phyloP scores from a whole-genome alignment of 2,888 invertebrate genomes.

The Drosophila pseudotalamancana region DNA sequence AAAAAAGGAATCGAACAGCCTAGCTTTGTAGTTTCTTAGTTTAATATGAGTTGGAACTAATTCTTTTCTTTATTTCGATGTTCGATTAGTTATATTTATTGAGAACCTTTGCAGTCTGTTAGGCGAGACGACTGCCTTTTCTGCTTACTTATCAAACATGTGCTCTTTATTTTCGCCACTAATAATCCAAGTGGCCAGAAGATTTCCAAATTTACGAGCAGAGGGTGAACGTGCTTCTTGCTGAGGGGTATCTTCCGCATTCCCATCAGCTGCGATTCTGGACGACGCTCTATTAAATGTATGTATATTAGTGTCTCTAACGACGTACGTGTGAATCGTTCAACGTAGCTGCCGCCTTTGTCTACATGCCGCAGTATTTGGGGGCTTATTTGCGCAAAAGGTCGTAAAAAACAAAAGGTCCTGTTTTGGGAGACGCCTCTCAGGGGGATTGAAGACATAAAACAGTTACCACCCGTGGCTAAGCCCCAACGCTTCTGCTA shows the following conservation, averaged over 20 bases:
- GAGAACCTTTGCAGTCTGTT: no score
- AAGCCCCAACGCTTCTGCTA: conserved; percentile 68
- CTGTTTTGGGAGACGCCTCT: conserved; percentile 15
- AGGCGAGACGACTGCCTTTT: no score
- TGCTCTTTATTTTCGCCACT: no score
- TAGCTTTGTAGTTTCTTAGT: no score
- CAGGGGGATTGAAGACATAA: conserved; percentile 40
- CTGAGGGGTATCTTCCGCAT: conserved; percentile 27
- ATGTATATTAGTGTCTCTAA: conserved; percentile 72
- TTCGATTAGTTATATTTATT: no score
- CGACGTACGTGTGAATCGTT: conserved; percentile 70
- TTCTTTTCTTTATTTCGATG: no score
- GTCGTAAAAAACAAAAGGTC: conserved; percentile 59
- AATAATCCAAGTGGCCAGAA: conserved; percentile 48
- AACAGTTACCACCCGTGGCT: conserved; percentile 63
- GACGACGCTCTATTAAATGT: conserved; percentile 50
- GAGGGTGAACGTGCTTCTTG: conserved; percentile 36
- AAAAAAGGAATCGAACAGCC: no score
- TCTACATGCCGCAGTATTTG: conserved; percentile 17
- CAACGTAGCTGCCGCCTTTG: conserved; percentile 24
- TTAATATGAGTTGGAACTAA: no score
- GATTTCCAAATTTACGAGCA: conserved; percentile 43
- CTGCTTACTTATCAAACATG: no score
- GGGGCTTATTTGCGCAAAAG: conserved; percentile 50
- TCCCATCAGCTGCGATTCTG: neutral